Conservation (phyloP, 2,113 vertebrate genomes). For the Globicephala melas region DNA sequence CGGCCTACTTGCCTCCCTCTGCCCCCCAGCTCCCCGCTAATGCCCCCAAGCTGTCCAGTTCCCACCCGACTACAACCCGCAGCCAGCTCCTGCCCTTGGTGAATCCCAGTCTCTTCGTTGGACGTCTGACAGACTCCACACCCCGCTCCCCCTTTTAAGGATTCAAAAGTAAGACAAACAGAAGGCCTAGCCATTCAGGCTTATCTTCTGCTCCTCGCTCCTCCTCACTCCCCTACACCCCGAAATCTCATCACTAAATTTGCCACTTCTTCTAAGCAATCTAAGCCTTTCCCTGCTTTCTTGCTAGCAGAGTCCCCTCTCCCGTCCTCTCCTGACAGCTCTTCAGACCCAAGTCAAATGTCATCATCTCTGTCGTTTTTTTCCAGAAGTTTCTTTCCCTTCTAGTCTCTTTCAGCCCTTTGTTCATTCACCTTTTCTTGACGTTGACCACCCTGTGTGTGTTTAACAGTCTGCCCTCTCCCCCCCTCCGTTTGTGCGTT, state of each 20-base stretch:
- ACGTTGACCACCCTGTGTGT: background rate
- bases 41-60: background rate
- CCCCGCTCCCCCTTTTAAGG: background rate
- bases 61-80: background rate
- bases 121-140: background rate
- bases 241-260: background rate
- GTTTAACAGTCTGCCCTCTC: background rate
- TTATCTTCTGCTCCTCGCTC: background rate
- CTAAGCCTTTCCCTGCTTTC: background rate
- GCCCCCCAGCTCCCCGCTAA: accelerated
- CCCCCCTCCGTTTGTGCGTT: background rate
- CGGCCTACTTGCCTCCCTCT: background rate
- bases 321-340: background rate
- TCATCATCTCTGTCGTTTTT: background rate
- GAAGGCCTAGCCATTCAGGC: background rate
- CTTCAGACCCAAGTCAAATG: background rate
- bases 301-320: background rate
- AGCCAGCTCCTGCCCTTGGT: background rate
- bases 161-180: background rate
- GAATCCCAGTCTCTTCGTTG: no score
- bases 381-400: background rate
- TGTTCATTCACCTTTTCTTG: background rate
- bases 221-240: background rate
- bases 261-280: no score
- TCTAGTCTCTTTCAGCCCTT: background rate